These are phyloP conservation scores for Urosaurus nigricauda DNA, from an alignment of 2,797 vertebrate genomes.

Conservation along the genomic window DNA sequence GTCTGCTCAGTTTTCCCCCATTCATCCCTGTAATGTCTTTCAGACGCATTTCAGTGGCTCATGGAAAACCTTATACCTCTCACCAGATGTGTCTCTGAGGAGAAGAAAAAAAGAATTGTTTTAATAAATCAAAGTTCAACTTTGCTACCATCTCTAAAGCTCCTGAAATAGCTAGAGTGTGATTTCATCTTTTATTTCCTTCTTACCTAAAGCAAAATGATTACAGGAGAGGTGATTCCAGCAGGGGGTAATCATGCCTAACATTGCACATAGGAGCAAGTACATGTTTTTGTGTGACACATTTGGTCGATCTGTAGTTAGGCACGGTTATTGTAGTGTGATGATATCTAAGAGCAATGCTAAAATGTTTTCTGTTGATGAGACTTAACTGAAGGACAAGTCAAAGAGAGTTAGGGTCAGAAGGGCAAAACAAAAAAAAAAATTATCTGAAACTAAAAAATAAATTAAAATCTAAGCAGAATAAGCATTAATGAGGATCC, in stretches of 20 bases:
- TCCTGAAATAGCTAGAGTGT: conserved; percentile 27
- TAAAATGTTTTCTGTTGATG: conserved; percentile 22
- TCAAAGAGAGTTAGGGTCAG: conserved; percentile 22
- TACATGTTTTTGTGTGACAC: conserved; percentile 13
- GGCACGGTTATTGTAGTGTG: background rate
- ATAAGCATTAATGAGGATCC: background rate
- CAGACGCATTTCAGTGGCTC: conserved; percentile 23
- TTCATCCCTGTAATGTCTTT: conserved; percentile 38
- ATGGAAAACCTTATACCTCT: conserved; percentile 19
- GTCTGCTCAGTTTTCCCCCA: conserved; percentile 5
- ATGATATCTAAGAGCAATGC: background rate
- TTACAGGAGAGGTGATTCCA: background rate
- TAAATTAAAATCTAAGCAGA: background rate
- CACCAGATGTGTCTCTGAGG: conserved; percentile 23
- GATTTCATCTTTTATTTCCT: conserved; percentile 7
- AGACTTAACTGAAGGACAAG: conserved; percentile 20
- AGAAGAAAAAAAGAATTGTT: conserved; percentile 40
- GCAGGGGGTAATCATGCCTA: conserved; percentile 11
- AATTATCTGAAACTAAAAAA: background rate
- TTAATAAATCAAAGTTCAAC: conserved; percentile 52
- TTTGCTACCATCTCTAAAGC: conserved; percentile 16
- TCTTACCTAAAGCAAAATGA: conserved; percentile 10
- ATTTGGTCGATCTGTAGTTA: conserved; percentile 4
- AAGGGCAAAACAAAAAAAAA: background rate
- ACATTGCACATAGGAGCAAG: background rate